These are phyloP conservation scores for Scolopax rusticola DNA, from an alignment of 2,797 vertebrate species.

Conservation along the genomic window DNA sequence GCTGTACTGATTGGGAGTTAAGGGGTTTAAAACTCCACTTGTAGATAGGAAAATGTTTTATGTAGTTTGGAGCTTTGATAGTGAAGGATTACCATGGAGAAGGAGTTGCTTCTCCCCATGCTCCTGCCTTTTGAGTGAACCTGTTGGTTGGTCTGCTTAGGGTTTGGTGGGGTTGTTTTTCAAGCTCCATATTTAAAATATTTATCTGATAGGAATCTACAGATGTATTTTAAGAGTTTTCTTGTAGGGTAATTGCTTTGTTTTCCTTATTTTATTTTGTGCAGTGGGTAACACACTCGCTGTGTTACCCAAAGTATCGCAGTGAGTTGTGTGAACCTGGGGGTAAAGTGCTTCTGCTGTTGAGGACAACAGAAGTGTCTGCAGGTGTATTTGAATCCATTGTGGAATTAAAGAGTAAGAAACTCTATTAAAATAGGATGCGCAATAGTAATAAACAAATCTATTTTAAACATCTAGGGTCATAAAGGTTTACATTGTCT, in stretches of 20 bases:
- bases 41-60: not conserved
- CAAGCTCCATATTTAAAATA: not conserved
- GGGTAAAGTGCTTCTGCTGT: not conserved
- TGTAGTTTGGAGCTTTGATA: not conserved
- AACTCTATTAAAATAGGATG: not conserved
- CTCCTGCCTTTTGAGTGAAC: not conserved
- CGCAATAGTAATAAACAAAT: not conserved
- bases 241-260: not conserved
- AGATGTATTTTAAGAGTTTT: not conserved
- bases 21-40: not conserved
- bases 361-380: not conserved
- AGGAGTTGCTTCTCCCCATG: not conserved
- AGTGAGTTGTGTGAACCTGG: not conserved
- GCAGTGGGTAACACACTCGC: rapidly evolving
- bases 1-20: not conserved
- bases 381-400: not conserved
- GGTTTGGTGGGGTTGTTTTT: not conserved
- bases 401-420: not conserved
- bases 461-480: not conserved
- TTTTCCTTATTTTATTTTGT: not conserved
- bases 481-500: not conserved
- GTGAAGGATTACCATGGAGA: not conserved
- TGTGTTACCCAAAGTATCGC: not conserved
- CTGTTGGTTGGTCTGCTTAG: not conserved
- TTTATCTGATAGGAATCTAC: not conserved